phyloP scores from a whole-genome alignment of 2,888 invertebrate genomes.

The Sylvicola cinctus region DNA sequence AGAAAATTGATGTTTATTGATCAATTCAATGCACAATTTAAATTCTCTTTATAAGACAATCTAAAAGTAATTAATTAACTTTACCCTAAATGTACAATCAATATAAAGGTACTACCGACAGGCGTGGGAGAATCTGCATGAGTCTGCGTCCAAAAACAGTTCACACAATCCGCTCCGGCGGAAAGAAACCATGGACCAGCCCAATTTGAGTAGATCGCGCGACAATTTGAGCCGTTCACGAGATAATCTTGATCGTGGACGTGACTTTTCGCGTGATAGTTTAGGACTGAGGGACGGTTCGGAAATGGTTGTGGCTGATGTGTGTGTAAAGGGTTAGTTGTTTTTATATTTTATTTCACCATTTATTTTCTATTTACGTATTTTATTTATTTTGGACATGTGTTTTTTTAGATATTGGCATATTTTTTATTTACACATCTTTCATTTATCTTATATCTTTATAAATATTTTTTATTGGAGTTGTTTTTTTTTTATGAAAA shows the following conservation, averaged over 20 bases:
- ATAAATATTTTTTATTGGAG: too few species aligned
- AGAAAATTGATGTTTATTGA: too few species aligned
- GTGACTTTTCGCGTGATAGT: slow-evolving; percentile 16
- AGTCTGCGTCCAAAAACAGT: slow-evolving; percentile 42
- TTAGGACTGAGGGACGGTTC: slow-evolving; percentile 45
- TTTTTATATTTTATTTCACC: neutral
- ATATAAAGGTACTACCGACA: slow-evolving; percentile 50
- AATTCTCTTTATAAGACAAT: too few species aligned
- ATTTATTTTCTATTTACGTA: slow-evolving; percentile 15
- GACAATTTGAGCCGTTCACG: slow-evolving; percentile 25
- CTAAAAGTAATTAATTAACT: neutral
- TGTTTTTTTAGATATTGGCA: too few species aligned
- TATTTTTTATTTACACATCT: too few species aligned
- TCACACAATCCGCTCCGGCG: slow-evolving; percentile 37
- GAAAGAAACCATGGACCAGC: slow-evolving; percentile 52
- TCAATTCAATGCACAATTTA: too few species aligned
- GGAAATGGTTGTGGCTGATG: slow-evolving; percentile 55
- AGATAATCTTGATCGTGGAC: slow-evolving; percentile 22
- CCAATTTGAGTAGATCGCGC: slow-evolving; percentile 25
- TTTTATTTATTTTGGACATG: neutral
- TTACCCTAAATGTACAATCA: slow-evolving; percentile 1
- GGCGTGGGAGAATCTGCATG: slow-evolving; percentile 85
- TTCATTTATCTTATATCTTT: too few species aligned
- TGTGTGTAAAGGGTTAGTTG: slow-evolving; percentile 22
- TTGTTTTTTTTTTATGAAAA: too few species aligned